Evolutionary conservation across 2,113 vertebrate species (phyloP).

Genomic region (Bufo gargarizans): DNA sequence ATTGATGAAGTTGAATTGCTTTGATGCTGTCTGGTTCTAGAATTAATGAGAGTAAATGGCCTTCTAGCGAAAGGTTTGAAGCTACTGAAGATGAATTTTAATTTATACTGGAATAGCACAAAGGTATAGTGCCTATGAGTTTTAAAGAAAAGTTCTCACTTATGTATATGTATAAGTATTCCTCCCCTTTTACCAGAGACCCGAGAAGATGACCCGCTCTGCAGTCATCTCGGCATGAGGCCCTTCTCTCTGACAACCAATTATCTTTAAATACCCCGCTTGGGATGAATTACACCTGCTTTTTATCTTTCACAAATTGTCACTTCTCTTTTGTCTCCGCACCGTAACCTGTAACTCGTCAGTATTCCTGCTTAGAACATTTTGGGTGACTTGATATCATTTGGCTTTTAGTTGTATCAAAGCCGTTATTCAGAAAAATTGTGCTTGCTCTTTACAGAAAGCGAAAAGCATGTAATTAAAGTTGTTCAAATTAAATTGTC

Average conservation of each 20-base stretch:
- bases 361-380: constrained; percentile 2
- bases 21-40: constrained; percentile 53
- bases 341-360: not conserved
- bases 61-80: constrained; percentile 56
- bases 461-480: not conserved
- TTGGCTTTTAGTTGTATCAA: constrained; percentile 4
- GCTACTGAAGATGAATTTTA: constrained; percentile 54
- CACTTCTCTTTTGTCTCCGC: not conserved
- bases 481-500: constrained; percentile 5
- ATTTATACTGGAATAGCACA: constrained; percentile 37
- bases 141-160: constrained; percentile 26
- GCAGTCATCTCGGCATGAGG: constrained; percentile 12
- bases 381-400: constrained; percentile 5
- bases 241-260: constrained; percentile 6
- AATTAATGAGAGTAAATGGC: constrained; percentile 57
- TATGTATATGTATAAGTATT: constrained; percentile 37
- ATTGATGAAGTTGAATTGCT: constrained; percentile 55
- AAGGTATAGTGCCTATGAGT: constrained; percentile 39
- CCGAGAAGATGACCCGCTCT: constrained; percentile 13
- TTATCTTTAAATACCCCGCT: constrained; percentile 30
- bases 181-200: constrained; percentile 22
- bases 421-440: constrained; percentile 11
- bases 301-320: constrained; percentile 12
- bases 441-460: not conserved
- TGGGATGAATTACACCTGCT: not conserved